Evolutionary conservation across 2,888 invertebrate genomes (phyloP).

Genomic region (Drosophila suboccidentalis): DNA sequence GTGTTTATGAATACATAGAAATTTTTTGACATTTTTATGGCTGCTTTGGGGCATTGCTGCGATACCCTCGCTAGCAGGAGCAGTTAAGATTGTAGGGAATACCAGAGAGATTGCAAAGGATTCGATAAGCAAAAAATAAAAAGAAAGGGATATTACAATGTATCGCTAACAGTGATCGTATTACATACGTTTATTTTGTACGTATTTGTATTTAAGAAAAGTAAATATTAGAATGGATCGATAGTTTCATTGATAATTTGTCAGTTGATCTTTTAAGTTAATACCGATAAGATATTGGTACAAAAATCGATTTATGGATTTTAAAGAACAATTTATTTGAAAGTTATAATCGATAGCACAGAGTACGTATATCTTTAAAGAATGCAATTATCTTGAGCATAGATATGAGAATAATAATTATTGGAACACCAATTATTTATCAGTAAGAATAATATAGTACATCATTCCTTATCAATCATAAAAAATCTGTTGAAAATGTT

Average conservation of each 20-base stretch:
- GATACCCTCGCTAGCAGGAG: slow-evolving; percentile 38
- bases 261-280: not conserved
- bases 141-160: slow-evolving; percentile 2
- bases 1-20: slow-evolving; percentile 77
- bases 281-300: not conserved
- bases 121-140: slow-evolving; percentile 1
- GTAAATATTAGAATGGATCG: not conserved
- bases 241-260: not conserved
- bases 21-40: slow-evolving; percentile 75
- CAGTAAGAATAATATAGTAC: not conserved
- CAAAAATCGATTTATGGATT: not conserved
- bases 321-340: not conserved
- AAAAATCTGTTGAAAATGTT: too few species aligned
- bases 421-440: too few species aligned
- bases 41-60: slow-evolving; percentile 57
- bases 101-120: slow-evolving; percentile 44
- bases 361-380: too few species aligned
- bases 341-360: too few species aligned
- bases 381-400: too few species aligned
- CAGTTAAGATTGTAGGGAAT: slow-evolving; percentile 44
- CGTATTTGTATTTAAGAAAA: not conserved
- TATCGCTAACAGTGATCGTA: slow-evolving; percentile 55
- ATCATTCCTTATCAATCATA: too few species aligned
- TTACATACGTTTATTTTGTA: slow-evolving; percentile 37
- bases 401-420: too few species aligned